Evolutionary conservation across 2,888 invertebrate genomes (phyloP).

Genomic region (Diogma glabrata): DNA sequence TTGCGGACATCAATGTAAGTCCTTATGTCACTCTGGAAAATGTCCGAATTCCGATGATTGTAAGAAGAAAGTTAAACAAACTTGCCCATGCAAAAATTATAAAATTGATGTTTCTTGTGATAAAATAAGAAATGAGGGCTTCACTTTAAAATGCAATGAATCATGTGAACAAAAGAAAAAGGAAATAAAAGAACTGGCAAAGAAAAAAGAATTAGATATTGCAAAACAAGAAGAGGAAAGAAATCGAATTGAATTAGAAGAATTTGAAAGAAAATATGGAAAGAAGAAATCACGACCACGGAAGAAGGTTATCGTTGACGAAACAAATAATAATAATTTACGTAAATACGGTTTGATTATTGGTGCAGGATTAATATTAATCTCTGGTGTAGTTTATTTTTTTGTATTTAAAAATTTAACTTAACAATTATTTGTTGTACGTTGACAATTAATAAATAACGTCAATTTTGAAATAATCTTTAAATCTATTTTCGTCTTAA

Average conservation of each 20-base stretch:
- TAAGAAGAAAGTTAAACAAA: conserved; percentile 64
- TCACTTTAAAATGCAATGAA: conserved; percentile 48
- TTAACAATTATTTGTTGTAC: too few species aligned
- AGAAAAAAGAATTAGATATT: conserved; percentile 42
- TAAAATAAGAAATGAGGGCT: conserved; percentile 34
- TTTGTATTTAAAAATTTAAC: not conserved
- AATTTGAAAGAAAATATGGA: conserved; percentile 64
- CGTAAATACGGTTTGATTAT: not conserved
- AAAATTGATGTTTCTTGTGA: conserved; percentile 64
- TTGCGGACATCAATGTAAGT: conserved; percentile 74
- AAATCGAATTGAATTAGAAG: conserved; percentile 60
- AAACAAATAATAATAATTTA: conserved; percentile 18
- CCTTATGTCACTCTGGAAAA: conserved; percentile 58
- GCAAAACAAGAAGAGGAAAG: conserved; percentile 44
- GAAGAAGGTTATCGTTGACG: conserved; percentile 35
- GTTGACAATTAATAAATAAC: too few species aligned
- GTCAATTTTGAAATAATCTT: too few species aligned
- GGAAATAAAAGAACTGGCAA: conserved; percentile 42
- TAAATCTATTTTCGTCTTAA: too few species aligned
- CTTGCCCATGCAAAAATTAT: conserved; percentile 65
- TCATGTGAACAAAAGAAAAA: conserved; percentile 47
- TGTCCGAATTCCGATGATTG: conserved; percentile 59
- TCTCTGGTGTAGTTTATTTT: conserved; percentile 5
- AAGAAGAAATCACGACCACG: conserved; percentile 48
- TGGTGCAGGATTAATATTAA: not conserved